Evolutionary conservation across 2,888 invertebrate species (phyloP).

Genomic region (Plusia festucae): DNA sequence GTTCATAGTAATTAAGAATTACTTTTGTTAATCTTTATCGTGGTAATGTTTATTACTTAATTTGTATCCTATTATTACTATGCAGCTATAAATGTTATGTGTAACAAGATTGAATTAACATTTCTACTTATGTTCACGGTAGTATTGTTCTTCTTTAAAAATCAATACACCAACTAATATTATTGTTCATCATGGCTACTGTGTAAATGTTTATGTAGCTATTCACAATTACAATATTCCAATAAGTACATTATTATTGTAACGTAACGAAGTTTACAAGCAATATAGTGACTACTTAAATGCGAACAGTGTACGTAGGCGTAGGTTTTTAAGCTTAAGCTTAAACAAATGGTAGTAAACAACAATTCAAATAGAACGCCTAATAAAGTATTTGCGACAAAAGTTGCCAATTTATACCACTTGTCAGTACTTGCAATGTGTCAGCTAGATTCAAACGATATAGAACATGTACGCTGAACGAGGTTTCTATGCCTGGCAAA

Average conservation of each 20-base stretch:
- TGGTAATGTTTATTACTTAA: slow-evolving; percentile 28
- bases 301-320: no score
- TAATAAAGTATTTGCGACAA: not conserved
- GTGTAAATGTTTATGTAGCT: no score
- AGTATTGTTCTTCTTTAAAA: not conserved
- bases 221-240: no score
- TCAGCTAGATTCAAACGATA: not conserved
- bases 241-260: no score
- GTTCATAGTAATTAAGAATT: slow-evolving; percentile 43
- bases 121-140: not conserved
- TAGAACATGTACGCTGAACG: not conserved
- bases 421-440: not conserved
- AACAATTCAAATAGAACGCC: not conserved
- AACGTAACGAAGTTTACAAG: no score
- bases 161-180: not conserved
- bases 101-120: slow-evolving; percentile 3
- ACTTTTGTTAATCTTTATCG: slow-evolving; percentile 30
- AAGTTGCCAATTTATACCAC: not conserved
- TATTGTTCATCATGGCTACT: not conserved
- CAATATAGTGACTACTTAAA: no score
- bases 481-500: no score
- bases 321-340: not conserved
- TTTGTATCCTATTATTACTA: slow-evolving; percentile 17
- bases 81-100: slow-evolving; percentile 35
- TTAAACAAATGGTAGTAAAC: not conserved